Conservation (phyloP, 2,888 invertebrate genomes). For the Mythimna albipuncta region DNA sequence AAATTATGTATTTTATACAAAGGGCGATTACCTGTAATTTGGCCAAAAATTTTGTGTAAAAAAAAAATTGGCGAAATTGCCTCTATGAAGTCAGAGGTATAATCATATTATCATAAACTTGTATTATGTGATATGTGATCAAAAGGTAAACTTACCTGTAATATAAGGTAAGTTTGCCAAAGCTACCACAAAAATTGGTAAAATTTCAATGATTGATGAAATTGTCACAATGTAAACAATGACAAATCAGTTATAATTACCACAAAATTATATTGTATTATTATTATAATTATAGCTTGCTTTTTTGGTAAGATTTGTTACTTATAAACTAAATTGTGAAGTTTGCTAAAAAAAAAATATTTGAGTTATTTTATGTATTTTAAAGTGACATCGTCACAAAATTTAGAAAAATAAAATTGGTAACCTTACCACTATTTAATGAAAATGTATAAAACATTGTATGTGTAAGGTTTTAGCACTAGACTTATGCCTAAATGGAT, state of each 20-base stretch:
- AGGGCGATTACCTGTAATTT: neutral
- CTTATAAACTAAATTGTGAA: conserved; percentile 56
- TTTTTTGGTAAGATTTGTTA: conserved; percentile 60
- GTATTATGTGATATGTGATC: neutral
- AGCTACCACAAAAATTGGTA: conserved; percentile 10
- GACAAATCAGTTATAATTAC: conserved; percentile 16
- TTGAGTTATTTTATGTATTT: conserved; percentile 39
- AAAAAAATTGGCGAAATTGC: neutral
- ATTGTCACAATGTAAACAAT: conserved; percentile 9
- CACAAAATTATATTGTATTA: conserved; percentile 26
- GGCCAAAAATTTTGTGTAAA: neutral
- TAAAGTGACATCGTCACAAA: conserved; percentile 34
- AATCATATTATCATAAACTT: neutral
- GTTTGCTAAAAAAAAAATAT: conserved; percentile 41
- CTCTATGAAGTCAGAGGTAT: neutral
- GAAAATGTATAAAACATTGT: neutral
- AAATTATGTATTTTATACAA: conserved; percentile 1
- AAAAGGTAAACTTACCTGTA: conserved; percentile 1
- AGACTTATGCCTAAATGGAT: conserved; percentile 1
- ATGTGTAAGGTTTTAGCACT: neutral
- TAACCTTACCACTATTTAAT: conserved; percentile 29
- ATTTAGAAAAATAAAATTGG: conserved; percentile 11
- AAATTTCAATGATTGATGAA: neutral
- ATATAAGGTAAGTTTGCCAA: conserved; percentile 10
- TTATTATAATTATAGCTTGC: conserved; percentile 46